Evolutionary conservation across 2,113 vertebrate genomes (phyloP), one percentile per base, ranked within the genome.

Genomic region (Brachypodius melanocephalos): DNA sequence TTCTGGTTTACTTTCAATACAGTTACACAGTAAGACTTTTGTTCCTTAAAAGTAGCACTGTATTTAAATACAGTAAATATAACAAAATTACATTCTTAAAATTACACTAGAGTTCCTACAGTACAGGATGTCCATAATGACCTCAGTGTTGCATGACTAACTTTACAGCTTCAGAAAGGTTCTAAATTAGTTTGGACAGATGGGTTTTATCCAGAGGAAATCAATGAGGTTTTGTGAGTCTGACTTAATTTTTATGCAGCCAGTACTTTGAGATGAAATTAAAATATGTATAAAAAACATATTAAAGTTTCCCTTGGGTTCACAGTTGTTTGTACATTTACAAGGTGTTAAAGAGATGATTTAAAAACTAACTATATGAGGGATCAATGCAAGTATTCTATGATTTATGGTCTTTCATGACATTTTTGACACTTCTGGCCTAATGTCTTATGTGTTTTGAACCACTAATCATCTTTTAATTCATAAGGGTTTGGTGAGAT

Each of bases 271-370:
- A 98, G 98, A 98, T 98, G 98, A 98, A 99, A 98, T 98, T 98
- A 98, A 98, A 99, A 99, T 98, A 98, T 98, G 98, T 98, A 99
- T 98, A 98, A 99, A 99, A 99, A 99, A 98, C 98, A 99, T 98
- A 98, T 98, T 98, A 98, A 98, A 96, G 98, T 97, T 97, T 98
- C 98, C 98, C 98, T 84, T 65, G 98, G 96, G 98, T 94, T 95
- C 65, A 31, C 91, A 96, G 97, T 98, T 98, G 98, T 98, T 98
- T 98, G 98, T 98, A 97, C 97, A 98, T 98, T 98, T 98, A 98
- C 97, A 97, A 97, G 98, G 98, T 98, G 97, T 98, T 98, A 98
- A 98, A 98, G 98, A 98, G 98, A 98, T 97, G 97, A 98, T 98
- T 97, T 97, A 98, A 98, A 98, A 98, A 98, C 97, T 94, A 97